A percentile compares a stretch with the other conserved stretches of the same genome.
phyloP scores from a whole-genome alignment of 1,140 invertebrate species.

The Drosophila lini region DNA sequence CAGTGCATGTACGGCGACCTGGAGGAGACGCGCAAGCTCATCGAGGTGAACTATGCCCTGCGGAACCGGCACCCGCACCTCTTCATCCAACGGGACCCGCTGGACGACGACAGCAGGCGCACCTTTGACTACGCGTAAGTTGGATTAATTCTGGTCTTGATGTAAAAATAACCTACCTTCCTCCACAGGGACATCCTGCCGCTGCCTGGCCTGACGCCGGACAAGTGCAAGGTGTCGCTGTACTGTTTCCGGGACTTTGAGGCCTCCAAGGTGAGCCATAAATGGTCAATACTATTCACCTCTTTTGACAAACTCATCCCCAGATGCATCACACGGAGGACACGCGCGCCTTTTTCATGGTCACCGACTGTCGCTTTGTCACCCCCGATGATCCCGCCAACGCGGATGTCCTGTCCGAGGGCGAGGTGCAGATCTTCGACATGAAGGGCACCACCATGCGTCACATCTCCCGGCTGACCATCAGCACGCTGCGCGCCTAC shows the following conservation, averaged over 20 bases:
- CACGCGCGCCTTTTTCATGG: slow-evolving; percentile 89
- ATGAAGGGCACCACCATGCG: slow-evolving; percentile 87
- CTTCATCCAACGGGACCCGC: slow-evolving; percentile 87
- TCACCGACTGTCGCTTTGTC: slow-evolving; percentile 87
- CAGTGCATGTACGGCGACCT: slow-evolving; percentile 85
- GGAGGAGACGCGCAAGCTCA: slow-evolving; percentile 87
- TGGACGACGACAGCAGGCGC: slow-evolving; percentile 66
- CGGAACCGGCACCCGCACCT: slow-evolving; percentile 88
- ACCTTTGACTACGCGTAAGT: slow-evolving; percentile 78
- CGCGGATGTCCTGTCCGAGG: slow-evolving; percentile 75
- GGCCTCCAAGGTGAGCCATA: slow-evolving; percentile 83
- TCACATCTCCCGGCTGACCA: slow-evolving; percentile 87
- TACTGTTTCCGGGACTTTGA: slow-evolving; percentile 87
- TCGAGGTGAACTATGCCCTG: slow-evolving; percentile 88
- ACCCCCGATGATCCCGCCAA: slow-evolving; percentile 85
- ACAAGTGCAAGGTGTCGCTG: slow-evolving; percentile 86
- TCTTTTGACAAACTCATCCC: neutral
- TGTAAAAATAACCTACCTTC: neutral
- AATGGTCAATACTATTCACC: too few relatives aligned
- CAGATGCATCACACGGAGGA: slow-evolving; percentile 88
- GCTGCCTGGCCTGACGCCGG: slow-evolving; percentile 86
- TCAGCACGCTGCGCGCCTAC: slow-evolving; percentile 85
- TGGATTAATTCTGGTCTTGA: too few relatives aligned
- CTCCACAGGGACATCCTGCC: slow-evolving; percentile 87
- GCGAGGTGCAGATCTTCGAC: slow-evolving; percentile 90